These are phyloP conservation scores for Parnassius apollo DNA, from an alignment of 2,888 invertebrate species.

Conservation along the genomic window DNA sequence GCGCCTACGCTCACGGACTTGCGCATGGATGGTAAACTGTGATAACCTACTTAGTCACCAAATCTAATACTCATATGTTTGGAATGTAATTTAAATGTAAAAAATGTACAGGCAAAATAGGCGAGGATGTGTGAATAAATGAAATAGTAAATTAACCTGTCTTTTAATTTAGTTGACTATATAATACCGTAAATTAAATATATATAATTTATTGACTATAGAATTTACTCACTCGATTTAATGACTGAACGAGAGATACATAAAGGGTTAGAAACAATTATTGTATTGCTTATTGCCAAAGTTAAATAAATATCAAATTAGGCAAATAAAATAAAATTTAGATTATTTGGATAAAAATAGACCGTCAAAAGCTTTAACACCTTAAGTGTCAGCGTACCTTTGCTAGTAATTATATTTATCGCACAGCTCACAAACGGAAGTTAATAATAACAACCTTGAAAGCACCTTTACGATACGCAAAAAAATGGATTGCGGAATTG, in stretches of 20 bases:
- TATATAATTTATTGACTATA: too few relatives aligned
- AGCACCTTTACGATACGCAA: slow-evolving; percentile 34
- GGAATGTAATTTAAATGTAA: slow-evolving; percentile 69
- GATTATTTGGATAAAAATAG: too few relatives aligned
- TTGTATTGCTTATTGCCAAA: too few relatives aligned
- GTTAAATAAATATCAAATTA: neutral
- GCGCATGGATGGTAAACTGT: slow-evolving; percentile 74
- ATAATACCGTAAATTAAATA: neutral
- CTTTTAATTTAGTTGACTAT: slow-evolving; percentile 23
- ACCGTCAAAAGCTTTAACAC: neutral
- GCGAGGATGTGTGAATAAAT: slow-evolving; percentile 79
- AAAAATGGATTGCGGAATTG: slow-evolving; percentile 40
- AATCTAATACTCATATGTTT: slow-evolving; percentile 69
- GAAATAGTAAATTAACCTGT: slow-evolving; percentile 42
- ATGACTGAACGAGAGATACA: too few relatives aligned
- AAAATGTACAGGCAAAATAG: slow-evolving; percentile 61
- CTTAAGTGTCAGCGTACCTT: neutral
- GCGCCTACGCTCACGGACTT: slow-evolving; percentile 35
- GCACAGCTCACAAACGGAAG: slow-evolving; percentile 37
- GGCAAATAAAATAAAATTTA: neutral
- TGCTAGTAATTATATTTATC: slow-evolving; percentile 33
- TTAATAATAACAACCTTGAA: slow-evolving; percentile 37
- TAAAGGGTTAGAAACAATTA: too few relatives aligned
- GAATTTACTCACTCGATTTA: too few relatives aligned
- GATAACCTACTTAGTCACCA: slow-evolving; percentile 64